These are phyloP conservation scores for Pollenia angustigena DNA, from an alignment of 2,888 invertebrate genomes.

Conservation along the genomic window DNA sequence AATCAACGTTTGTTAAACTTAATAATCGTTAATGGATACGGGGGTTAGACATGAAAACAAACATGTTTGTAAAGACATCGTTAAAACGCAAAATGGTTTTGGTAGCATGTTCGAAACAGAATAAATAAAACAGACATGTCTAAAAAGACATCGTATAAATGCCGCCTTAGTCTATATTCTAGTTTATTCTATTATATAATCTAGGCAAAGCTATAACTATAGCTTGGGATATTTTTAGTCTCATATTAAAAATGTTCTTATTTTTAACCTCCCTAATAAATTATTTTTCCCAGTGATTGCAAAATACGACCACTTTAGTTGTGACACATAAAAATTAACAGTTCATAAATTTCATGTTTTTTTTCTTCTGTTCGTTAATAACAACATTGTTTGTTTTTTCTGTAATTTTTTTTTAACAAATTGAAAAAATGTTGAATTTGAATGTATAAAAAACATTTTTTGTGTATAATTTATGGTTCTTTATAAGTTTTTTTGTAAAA, in stretches of 20 bases:
- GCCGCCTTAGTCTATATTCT: too few relatives aligned
- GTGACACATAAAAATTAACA: slow-evolving; percentile 71
- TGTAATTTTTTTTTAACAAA: slow-evolving; percentile 3
- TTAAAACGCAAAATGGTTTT: too few relatives aligned
- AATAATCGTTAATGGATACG: too few relatives aligned
- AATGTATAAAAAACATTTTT: slow-evolving; percentile 20
- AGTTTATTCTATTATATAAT: too few relatives aligned
- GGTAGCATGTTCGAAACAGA: too few relatives aligned
- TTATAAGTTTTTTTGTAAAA: not conserved
- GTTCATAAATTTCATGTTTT: slow-evolving; percentile 60
- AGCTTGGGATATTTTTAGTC: too few relatives aligned
- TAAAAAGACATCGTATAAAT: too few relatives aligned
- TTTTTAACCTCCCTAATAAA: not conserved
- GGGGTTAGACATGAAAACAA: too few relatives aligned
- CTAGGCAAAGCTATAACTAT: too few relatives aligned
- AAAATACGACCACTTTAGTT: slow-evolving; percentile 65
- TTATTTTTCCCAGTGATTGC: slow-evolving; percentile 47
- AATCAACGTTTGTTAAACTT: too few relatives aligned
- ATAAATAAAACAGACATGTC: too few relatives aligned
- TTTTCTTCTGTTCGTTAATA: slow-evolving; percentile 19
- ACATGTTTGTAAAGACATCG: too few relatives aligned
- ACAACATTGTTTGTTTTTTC: slow-evolving; percentile 55
- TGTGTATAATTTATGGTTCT: slow-evolving; percentile 64
- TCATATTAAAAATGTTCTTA: not conserved
- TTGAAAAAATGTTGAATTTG: slow-evolving; percentile 31